Base-by-base conservation (phyloP, 2,888 invertebrate species). In the Sminthurides aquaticus region DNA sequence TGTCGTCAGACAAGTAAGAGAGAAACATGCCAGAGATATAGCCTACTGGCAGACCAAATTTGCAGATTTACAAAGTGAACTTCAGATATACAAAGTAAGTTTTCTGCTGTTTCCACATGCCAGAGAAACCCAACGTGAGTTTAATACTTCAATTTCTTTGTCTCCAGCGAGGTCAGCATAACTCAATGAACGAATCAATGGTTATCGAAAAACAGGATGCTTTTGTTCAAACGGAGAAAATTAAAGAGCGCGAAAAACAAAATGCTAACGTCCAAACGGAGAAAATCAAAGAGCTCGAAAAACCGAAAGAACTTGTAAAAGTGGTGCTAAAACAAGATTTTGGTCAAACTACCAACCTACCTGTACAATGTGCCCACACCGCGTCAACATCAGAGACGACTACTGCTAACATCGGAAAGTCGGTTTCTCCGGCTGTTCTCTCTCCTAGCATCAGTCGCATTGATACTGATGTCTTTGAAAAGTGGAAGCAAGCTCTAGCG, bases 1-100 rank as follows among this genome's bases (percentile, higher is more conserved):
- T 57, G 64, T 71, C 8, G 69, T 72, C 24, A 67, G 74, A 3
- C 70, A 72, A 29, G 60, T 71, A 20, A 62, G 70, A 55, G 70
- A 74, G 52, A 71, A 72, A 24, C 71, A 72, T 65, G 64, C 69
- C 2, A 62, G 62, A 55, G 72, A 74, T 18, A 63, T 66, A 48
- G 67, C 67, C 15, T 49, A 64, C 0, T 71, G 71, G 71, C 64
- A 69, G 61, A 66, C 67, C 49, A 58, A 62, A 11, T 68, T 68
- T 25, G 48, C 59, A n/a, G 69, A 71, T 20, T 63, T 73, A 11
- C 69, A 73, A 63, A 68, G 69, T 20, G 66, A 70, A 54, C 49
- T 73, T 20, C 55, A 68, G 15, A 57, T 68, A 2, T 65, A 57
- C n/a, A 70, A 70, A 63, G 72, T 71, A 66, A 3, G 48, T 22